phyloP scores from a whole-genome alignment of 2,113 vertebrate genomes.

The Excalfactoria chinensis region DNA sequence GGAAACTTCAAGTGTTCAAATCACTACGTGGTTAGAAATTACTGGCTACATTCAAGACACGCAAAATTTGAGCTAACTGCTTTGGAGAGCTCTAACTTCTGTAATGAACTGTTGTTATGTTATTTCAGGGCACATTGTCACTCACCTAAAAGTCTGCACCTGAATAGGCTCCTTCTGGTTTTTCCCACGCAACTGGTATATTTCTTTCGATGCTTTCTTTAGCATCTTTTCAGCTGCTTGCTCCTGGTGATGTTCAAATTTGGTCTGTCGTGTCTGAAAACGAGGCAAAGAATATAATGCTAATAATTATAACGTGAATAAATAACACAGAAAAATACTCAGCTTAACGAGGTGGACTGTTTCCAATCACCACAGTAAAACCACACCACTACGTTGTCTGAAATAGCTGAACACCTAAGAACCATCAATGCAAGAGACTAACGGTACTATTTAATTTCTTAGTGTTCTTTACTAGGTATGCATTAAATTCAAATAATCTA shows the following conservation, averaged over 20 bases:
- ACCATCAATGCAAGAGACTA: not conserved
- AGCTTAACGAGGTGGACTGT: not conserved
- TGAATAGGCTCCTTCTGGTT: conserved; percentile 94
- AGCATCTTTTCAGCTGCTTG: conserved; percentile 94
- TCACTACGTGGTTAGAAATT: not conserved
- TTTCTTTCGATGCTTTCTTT: conserved; percentile 95
- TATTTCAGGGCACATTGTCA: not conserved
- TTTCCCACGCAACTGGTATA: conserved; percentile 92
- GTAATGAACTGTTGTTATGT: not conserved
- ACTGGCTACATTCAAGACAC: not conserved
- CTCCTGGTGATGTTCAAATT: conserved; percentile 93
- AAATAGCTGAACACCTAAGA: not conserved
- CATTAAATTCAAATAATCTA: not conserved
- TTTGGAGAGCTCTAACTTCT: not conserved
- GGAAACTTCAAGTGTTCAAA: not conserved
- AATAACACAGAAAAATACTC: not conserved
- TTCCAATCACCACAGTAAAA: not conserved
- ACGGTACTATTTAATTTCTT: not conserved
- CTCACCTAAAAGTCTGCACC: conserved; percentile 96
- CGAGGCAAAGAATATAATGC: not conserved
- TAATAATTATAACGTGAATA: not conserved
- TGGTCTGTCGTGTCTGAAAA: conserved; percentile 90
- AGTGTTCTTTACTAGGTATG: not conserved
- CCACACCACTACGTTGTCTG: not conserved
- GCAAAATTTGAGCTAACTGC: not conserved